Conservation (phyloP, 2,797 vertebrate species). For the Dendrocincla fuliginosa region DNA sequence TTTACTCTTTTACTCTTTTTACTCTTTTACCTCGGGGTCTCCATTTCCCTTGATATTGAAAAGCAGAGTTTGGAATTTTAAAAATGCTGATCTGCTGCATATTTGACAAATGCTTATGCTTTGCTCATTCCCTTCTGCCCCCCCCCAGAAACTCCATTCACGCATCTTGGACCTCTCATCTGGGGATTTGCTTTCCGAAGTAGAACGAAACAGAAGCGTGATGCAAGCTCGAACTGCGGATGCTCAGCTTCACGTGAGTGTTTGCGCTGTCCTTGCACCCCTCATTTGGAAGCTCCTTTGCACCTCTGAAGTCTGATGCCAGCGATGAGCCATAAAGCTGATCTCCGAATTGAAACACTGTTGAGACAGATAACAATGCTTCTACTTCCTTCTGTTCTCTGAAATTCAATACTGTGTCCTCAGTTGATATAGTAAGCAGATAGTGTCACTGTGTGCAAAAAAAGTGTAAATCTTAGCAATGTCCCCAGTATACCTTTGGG, state of each 20-base stretch:
- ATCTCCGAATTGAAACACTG: slow-evolving; percentile 75
- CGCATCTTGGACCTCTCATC: slow-evolving; percentile 86
- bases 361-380: slow-evolving; percentile 80
- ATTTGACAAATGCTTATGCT: slow-evolving; percentile 49
- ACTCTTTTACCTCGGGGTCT: slow-evolving; percentile 24
- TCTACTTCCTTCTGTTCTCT: slow-evolving; percentile 75
- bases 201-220: slow-evolving; percentile 79
- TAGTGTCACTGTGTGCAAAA: slow-evolving; percentile 82
- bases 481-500: slow-evolving; percentile 82
- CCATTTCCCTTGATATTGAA: slow-evolving; percentile 56
- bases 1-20: no score
- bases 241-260: slow-evolving; percentile 79
- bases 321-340: slow-evolving; percentile 45
- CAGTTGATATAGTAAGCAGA: slow-evolving; percentile 74
- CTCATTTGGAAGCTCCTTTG: slow-evolving; percentile 41
- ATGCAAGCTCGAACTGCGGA: slow-evolving; percentile 74
- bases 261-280: slow-evolving; percentile 30
- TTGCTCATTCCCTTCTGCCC: slow-evolving; percentile 45
- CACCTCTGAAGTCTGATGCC: slow-evolving; percentile 49
- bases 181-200: slow-evolving; percentile 84
- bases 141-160: slow-evolving; percentile 86
- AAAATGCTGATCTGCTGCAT: slow-evolving; percentile 40
- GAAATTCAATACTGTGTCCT: slow-evolving; percentile 75
- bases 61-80: slow-evolving; percentile 39
- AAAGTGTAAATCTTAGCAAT: slow-evolving; percentile 83